A percentile compares a stretch with the other conserved stretches of the same genome.
Evolutionary conservation across 2,888 invertebrate genomes (phyloP).

Genomic region (Tipula lateralis): DNA sequence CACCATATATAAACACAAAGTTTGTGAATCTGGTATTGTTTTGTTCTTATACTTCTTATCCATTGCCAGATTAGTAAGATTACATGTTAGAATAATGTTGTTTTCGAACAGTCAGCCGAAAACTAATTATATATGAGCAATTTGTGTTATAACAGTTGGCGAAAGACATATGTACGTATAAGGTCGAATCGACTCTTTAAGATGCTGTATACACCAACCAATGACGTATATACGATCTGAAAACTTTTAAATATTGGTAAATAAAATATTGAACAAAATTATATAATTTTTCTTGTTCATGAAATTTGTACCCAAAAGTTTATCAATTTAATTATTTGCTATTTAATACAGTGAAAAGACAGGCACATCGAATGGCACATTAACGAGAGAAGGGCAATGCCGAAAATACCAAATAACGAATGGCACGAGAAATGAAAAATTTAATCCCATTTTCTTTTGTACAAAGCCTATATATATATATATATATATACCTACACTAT

Average conservation of each 20-base stretch:
- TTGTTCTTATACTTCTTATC: neutral
- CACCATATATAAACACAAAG: neutral
- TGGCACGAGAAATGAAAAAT: neutral
- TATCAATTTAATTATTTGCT: neutral
- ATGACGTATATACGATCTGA: neutral
- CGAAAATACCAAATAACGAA: neutral
- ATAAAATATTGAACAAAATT: neutral
- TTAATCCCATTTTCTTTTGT: neutral
- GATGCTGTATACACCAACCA: neutral
- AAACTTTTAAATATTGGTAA: neutral
- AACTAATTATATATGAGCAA: neutral
- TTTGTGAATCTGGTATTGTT: neutral
- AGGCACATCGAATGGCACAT: neutral
- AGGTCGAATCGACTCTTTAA: neutral
- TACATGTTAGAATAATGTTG: neutral
- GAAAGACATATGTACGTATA: too few relatives aligned
- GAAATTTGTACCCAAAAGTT: neutral
- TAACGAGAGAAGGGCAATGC: neutral
- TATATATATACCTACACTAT: neutral
- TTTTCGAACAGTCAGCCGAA: neutral
- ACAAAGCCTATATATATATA: neutral
- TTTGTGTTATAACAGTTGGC: neutral
- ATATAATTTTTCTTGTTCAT: neutral
- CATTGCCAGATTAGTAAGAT: neutral
- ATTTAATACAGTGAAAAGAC: neutral